Evolutionary conservation across 2,888 invertebrate species (phyloP), one percentile per base, ranked within the genome.

Genomic region (Magallana nippona): DNA sequence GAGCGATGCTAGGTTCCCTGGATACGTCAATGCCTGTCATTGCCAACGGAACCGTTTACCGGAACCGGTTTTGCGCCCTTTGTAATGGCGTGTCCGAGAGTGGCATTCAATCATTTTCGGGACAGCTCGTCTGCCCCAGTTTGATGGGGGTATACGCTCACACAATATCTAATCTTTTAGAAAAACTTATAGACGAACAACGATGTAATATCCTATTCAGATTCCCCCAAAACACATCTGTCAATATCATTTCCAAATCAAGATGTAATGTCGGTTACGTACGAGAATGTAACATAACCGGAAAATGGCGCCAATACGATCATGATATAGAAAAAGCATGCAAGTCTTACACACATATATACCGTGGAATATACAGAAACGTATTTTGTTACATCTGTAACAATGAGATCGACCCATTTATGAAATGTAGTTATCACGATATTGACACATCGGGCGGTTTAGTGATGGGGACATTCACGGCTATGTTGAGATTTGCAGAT

Each of bases 301-400:
- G 87, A 0, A 56, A 56, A 13, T 87, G 84, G 87, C 17, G 8
- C 11, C 19, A 15, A 44, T 85, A 84, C 62, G 85, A 87, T 44
- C 78, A 77, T 17, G 22, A 79, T 0, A 77, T 88, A 5, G 87
- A 84, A 15, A 56, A 63, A n/a, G 87, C 84, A 0, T 88, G 88
- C 71, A 17, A 22, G 2, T 77, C 79, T 1, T 87, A 86, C 71
- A 84, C 82, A 10, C 60, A 81, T 1, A 27, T 83, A 3, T 85
- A 84, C 27, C 22, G 57, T 8, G 55, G 55, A 10, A 44, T 62
- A 17, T 86, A 87, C 80, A 83, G 77, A 63, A 88, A 88, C 77
- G 78, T 86, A 3, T 87, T 86, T 55, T 88, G 88, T 58, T 84
- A 71, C 55, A 80, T 88, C 56, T 88, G 86, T 57, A 86, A 87